These are phyloP conservation scores for Esox lucius DNA, from an alignment of 2,797 vertebrate genomes.

Conservation along the genomic window DNA sequence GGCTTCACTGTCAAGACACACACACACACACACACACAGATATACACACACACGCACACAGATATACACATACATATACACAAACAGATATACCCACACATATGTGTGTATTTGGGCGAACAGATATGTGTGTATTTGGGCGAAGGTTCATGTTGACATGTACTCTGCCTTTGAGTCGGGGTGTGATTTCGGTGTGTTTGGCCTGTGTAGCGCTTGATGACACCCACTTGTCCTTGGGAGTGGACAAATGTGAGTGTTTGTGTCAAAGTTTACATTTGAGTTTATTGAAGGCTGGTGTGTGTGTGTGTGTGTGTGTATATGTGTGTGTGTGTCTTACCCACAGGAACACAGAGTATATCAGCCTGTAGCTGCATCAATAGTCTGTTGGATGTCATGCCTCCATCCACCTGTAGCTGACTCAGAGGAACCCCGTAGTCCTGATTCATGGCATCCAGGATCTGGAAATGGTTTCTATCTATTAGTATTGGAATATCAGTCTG, in stretches of 20 bases:
- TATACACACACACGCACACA: no score
- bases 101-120: not conserved
- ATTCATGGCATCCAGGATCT: constrained; percentile 95
- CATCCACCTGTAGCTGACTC: constrained; percentile 86
- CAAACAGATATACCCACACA: no score
- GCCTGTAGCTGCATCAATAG: constrained; percentile 93
- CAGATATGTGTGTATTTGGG: no score
- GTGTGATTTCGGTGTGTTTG: not conserved
- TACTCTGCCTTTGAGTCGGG: not conserved
- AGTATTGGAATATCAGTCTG: not conserved
- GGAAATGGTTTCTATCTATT: not conserved
- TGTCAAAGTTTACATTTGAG: not conserved
- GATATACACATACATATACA: no score
- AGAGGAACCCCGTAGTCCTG: constrained; percentile 87
- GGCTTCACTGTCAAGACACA: constrained; percentile 76
- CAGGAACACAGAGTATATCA: constrained; percentile 90
- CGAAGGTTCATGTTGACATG: not conserved
- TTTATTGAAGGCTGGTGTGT: not conserved
- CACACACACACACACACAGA: not conserved
- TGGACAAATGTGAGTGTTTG: not conserved
- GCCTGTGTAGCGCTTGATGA: not conserved
- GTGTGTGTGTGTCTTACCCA: constrained; percentile 74
- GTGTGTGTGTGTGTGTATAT: not conserved
- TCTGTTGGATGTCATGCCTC: constrained; percentile 91
- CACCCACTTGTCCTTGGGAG: not conserved